Conservation (phyloP, 2,113 vertebrate genomes). For the Ptyas mucosa region DNA sequence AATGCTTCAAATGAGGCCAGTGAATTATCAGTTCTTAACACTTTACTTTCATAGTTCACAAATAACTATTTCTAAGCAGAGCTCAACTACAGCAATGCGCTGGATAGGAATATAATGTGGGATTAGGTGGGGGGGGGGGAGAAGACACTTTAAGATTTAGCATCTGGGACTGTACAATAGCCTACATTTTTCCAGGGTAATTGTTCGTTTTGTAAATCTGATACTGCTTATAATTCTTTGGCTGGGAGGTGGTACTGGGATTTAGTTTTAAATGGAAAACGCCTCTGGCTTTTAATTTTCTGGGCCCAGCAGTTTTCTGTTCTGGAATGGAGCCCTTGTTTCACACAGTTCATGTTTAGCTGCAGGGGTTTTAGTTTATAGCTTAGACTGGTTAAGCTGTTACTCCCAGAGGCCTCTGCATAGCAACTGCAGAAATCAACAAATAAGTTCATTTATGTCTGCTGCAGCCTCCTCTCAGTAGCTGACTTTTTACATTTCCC, state of each 20-base stretch:
- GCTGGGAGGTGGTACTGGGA: conserved; percentile 97
- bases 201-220: conserved; percentile 99
- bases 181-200: conserved; percentile 92
- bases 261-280: conserved; percentile 99
- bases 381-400: conserved; percentile 99
- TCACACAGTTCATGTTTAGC: conserved; percentile 99
- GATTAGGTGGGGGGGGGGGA: conserved; percentile 59
- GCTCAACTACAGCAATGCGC: conserved; percentile 61
- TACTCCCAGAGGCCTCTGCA: conserved; percentile 97
- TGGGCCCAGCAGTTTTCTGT: conserved; percentile 99
- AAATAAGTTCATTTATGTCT: conserved; percentile 99
- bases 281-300: conserved; percentile 99
- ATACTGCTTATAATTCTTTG: conserved; percentile 98
- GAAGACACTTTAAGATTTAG: conserved; percentile 78
- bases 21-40: conserved; percentile 71
- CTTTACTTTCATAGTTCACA: conserved; percentile 71
- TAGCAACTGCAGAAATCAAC: conserved; percentile 99
- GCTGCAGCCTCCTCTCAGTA: conserved; percentile 96
- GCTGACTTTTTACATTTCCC: conserved; percentile 98
- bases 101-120: conserved; percentile 72
- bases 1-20: conserved; percentile 77
- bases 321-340: conserved; percentile 99
- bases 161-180: conserved; percentile 84
- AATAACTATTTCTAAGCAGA: conserved; percentile 67
- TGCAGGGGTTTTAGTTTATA: conserved; percentile 96